phyloP scores from a whole-genome alignment of 2,113 vertebrate species.

The Misgurnus mizolepis region DNA sequence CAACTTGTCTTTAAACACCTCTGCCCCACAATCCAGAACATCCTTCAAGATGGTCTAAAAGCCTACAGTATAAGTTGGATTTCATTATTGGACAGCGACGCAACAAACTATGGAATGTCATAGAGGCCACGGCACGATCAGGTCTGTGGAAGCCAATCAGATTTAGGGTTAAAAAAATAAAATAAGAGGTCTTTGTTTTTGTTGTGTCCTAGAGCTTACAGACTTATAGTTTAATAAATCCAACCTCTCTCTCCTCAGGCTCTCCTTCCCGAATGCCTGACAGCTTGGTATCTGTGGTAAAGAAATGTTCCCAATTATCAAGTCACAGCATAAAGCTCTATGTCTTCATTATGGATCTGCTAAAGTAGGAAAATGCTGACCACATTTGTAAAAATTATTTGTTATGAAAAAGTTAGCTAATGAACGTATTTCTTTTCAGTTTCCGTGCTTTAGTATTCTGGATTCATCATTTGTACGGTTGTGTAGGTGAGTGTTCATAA shows the following conservation, averaged over 20 bases:
- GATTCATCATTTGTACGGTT: conserved; percentile 90
- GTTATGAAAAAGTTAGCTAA: neutral
- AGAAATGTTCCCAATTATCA: conserved; percentile 83
- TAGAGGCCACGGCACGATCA: conserved; percentile 86
- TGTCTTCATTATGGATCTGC: conserved; percentile 92
- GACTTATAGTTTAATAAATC: conserved; percentile 8
- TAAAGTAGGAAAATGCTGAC: conserved; percentile 83
- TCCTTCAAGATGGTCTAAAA: conserved; percentile 89
- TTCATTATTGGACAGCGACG: conserved; percentile 88
- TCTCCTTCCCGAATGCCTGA: conserved; percentile 86
- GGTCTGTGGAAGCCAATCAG: conserved; percentile 68
- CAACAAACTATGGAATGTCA: conserved; percentile 88
- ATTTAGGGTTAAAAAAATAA: neutral
- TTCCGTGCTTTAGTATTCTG: conserved; percentile 92
- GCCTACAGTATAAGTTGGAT: conserved; percentile 89
- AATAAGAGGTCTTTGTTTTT: conserved; percentile 1
- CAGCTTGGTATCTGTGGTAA: conserved; percentile 84
- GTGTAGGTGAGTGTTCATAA: conserved; percentile 78
- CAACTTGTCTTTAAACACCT: conserved; percentile 91
- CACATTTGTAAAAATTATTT: neutral
- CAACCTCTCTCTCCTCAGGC: conserved; percentile 67
- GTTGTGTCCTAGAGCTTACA: neutral
- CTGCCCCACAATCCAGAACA: conserved; percentile 85
- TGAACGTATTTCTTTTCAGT: conserved; percentile 66
- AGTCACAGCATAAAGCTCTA: conserved; percentile 89